phyloP scores from a whole-genome alignment of 2,113 vertebrate species.

The Nothocercus nigrocapillus region DNA sequence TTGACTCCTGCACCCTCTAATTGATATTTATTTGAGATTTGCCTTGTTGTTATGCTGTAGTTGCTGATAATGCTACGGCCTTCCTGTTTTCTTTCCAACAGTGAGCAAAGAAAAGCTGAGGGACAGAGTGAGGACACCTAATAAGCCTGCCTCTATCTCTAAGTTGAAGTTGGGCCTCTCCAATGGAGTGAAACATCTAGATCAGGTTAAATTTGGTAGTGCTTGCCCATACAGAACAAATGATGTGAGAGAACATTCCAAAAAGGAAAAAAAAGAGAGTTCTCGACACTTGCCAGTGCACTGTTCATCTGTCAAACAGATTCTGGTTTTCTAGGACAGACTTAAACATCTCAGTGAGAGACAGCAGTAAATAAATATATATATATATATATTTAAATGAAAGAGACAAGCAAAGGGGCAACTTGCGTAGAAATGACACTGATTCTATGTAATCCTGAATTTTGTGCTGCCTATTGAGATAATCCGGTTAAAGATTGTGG shows the following conservation, averaged over 20 bases:
- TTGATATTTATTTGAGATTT: background rate
- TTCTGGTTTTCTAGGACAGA: background rate
- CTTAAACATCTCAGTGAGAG: background rate
- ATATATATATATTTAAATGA: background rate
- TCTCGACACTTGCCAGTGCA: background rate
- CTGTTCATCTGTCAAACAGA: rapidly evolving
- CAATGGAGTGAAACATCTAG: background rate
- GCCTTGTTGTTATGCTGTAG: background rate
- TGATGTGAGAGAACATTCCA: background rate
- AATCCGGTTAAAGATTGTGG: background rate
- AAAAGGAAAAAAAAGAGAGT: background rate
- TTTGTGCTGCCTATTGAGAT: background rate
- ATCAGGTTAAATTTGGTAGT: background rate
- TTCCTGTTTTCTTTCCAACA: background rate
- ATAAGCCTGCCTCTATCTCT: background rate
- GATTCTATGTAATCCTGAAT: background rate
- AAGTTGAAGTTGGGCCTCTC: background rate
- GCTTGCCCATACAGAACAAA: background rate
- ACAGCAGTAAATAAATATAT: background rate
- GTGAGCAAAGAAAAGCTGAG: background rate
- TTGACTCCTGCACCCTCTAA: rapidly evolving
- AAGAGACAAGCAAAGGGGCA: background rate
- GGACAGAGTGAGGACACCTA: background rate
- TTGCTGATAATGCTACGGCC: background rate
- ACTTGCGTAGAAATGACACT: background rate